Percentiles rank a stretch among this genome's conserved stretches.
Evolutionary conservation across 2,113 vertebrate species (phyloP).

Genomic region (Hypanus sabinus): DNA sequence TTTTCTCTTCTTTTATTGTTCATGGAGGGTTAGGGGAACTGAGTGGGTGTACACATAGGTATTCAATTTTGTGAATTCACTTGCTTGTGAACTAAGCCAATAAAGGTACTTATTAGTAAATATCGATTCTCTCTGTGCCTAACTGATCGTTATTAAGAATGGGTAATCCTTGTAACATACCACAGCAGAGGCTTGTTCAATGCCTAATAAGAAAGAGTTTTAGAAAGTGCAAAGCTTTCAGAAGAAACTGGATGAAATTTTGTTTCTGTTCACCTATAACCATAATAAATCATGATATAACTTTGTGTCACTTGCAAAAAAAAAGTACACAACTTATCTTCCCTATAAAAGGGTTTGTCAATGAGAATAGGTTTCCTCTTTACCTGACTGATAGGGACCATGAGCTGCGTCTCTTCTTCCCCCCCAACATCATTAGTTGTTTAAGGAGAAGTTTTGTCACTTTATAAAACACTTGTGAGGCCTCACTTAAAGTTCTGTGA

Average conservation of each 20-base stretch:
- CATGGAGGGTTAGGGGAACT: too few relatives aligned
- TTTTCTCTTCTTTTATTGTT: too few relatives aligned
- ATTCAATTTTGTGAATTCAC: too few relatives aligned
- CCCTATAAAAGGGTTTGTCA: neutral
- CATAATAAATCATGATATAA: neutral
- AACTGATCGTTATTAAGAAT: too few relatives aligned
- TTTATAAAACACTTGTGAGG: too few relatives aligned
- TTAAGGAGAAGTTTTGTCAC: neutral
- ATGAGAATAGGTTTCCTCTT: neutral
- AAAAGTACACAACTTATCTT: neutral
- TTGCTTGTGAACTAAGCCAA: too few relatives aligned
- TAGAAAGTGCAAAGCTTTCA: neutral
- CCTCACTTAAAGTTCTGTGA: too few relatives aligned
- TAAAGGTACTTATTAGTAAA: too few relatives aligned
- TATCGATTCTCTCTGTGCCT: too few relatives aligned
- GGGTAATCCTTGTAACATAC: too few relatives aligned
- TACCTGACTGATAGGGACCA: neutral
- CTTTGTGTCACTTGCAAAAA: neutral
- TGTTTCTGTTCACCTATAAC: neutral
- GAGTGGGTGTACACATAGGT: too few relatives aligned
- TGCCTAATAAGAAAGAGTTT: neutral
- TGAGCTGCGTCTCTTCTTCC: neutral
- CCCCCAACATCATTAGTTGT: neutral
- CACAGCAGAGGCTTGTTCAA: neutral
- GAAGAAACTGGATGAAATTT: neutral